Evolutionary conservation across 2,797 vertebrate species (phyloP), one percentile per base, ranked within the genome.

Genomic region (Pseudomugil tenellus): DNA sequence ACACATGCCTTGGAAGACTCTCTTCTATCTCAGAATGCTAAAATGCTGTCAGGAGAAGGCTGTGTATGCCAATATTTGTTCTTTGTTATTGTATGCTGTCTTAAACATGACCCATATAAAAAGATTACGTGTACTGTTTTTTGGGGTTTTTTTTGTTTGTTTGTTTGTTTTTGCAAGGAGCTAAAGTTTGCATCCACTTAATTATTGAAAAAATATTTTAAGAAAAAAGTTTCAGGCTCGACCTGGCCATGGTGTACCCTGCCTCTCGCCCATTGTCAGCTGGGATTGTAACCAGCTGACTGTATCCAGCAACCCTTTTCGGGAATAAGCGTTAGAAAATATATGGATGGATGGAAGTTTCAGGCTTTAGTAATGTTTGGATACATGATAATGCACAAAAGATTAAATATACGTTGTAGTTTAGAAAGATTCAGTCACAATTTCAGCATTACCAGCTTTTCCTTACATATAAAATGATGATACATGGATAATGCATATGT

Each of bases 81-180:
- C 70, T 76, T 68, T 89, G 76, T 90, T 84, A 58, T 74, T 78
- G 48, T 83, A 76, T 88, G 76, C 62, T 62, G 81, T 90, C 84
- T 84, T 84, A 74, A 92, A 93, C 87, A 91, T 84, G 91, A 85
- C 83, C 78, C 78, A 79, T 87, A 74, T 84, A 77, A 81, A 84
- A 49, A 86, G 64, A 91, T 69, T 62, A 67, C 46, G 67, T 70
- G 70, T 84, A n/a, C 29, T 85, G 79, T 90, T 68, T 60, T 89
- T 66, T 60, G n/a, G n/a, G n/a, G n/a, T n/a, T n/a, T n/a, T n/a
- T n/a, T n/a, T 29, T 29, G 29, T 29, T 29, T 29, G 29, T 29
- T 29, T 29, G 29, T 29, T 29, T n/a, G n/a, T n/a, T 29, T 29
- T 89, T 67, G 14, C 31, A 26, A 58, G 23, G 48, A 57, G 51